Base-by-base conservation (phyloP, 2,113 vertebrate genomes). In the Colius striatus region DNA sequence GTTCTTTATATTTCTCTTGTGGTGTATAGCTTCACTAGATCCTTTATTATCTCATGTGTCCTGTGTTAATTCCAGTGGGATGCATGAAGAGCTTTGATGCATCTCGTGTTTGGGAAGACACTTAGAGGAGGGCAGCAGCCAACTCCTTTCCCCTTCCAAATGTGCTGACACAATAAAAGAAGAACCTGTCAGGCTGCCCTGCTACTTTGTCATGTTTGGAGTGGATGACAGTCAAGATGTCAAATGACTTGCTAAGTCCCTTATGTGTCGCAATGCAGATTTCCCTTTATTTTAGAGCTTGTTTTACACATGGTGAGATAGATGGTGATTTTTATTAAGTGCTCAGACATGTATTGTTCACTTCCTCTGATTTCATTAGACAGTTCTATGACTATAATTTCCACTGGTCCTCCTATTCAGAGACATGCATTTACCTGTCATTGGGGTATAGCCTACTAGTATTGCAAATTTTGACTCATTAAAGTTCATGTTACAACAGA, bases 401-500 rank as follows among this genome's bases (percentile, higher is more conserved):
- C n/a, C 48, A 63, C 21, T 17, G 25, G 6, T 61, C 36, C 62
- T 89, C 23, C 86, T 81, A 48, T 17, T 74, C 79, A 93, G 68
- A 86, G 45, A 38, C 11, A 13, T 60, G n/a, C 21, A 36, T 86
- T 95, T 86, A 72, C 45, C 61, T 80, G 80, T 89, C 88, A 36
- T 16, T 82, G 62, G 6, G 30, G 22, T 78, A 83, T 26, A 84
- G 55, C 57, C 92, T 88, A 84, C 38, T 38, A 62, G 19, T 22
- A 36, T 74, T 55, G 77, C 67, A 94, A 72, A 84, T 91, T 87
- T 71, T 74, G 68, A 82, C 73, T 85, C 91, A 75, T n/a, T 90
- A 63, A 94, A 89, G 62, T 67, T 90, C 76, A 54, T 65, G 58
- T 92, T 96, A 78, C 71, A 48, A 65, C 78, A 95, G 87, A 90